Evolutionary conservation across 2,113 vertebrate genomes (phyloP).

Genomic region (Hyaena hyaena): DNA sequence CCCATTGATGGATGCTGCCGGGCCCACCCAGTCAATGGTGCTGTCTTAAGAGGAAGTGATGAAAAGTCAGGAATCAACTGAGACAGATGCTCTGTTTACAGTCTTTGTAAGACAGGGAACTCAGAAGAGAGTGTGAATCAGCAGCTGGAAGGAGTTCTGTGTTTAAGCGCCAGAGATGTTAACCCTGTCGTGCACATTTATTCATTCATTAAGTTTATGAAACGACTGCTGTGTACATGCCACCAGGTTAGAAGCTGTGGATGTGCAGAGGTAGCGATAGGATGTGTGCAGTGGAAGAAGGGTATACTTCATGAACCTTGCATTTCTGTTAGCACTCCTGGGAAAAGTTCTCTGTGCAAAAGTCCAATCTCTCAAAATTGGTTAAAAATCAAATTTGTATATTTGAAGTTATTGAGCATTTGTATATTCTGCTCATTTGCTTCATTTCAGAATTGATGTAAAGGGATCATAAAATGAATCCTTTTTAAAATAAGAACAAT

Average conservation of each 20-base stretch:
- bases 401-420: neutral
- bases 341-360: neutral
- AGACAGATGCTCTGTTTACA: slow-evolving; percentile 56
- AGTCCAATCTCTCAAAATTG: neutral
- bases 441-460: slow-evolving; percentile 16
- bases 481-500: slow-evolving; percentile 38
- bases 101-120: slow-evolving; percentile 40
- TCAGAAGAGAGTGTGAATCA: slow-evolving; percentile 29
- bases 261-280: too few relatives aligned
- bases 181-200: neutral
- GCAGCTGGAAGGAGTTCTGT: slow-evolving; percentile 14
- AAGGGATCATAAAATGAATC: slow-evolving; percentile 10
- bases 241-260: neutral
- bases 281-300: neutral
- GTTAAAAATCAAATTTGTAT: neutral
- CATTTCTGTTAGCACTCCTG: neutral
- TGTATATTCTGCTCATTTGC: neutral
- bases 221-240: neutral
- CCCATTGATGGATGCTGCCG: neutral
- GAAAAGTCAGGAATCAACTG: slow-evolving; percentile 33
- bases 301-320: neutral
- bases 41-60: slow-evolving; percentile 45
- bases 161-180: neutral
- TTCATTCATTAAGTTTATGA: neutral
- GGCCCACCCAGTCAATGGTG: neutral